Percentiles rank a stretch among this genome's conserved stretches.
Evolutionary conservation across 1,140 invertebrate genomes (phyloP).

Genomic region (Leptoteleia sp.): DNA sequence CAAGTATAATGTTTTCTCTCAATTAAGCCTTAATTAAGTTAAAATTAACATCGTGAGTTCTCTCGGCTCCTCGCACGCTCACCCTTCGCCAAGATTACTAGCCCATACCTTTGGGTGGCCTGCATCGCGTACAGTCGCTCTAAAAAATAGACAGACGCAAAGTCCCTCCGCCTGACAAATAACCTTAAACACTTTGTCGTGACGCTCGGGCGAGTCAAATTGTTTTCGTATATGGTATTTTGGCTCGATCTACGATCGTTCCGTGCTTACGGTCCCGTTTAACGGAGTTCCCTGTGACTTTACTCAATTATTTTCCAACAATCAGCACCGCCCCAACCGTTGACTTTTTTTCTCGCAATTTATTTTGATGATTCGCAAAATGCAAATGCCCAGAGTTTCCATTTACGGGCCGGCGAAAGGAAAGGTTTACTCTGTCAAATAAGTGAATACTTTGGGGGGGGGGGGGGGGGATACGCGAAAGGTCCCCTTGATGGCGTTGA

Average conservation of each 20-base stretch:
- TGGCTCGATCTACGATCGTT: background rate
- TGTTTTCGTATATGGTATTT: conserved; percentile 26
- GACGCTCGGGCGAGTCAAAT: conserved; percentile 31
- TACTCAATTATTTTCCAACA: too few species aligned
- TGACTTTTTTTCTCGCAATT: too few species aligned
- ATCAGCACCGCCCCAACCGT: too few species aligned
- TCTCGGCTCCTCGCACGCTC: conserved; percentile 69
- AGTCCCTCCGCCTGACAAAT: conserved; percentile 53
- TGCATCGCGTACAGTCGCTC: conserved; percentile 74
- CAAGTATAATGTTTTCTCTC: conserved; percentile 82
- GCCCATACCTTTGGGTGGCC: conserved; percentile 79
- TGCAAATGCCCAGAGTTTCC: too few species aligned
- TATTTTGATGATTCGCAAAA: too few species aligned
- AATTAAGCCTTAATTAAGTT: conserved; percentile 83
- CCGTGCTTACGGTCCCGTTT: too few species aligned
- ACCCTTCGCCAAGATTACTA: conserved; percentile 74
- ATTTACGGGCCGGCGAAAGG: too few species aligned
- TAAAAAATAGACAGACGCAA: conserved; percentile 68
- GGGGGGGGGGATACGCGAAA: too few species aligned
- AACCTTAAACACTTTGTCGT: conserved; percentile 55
- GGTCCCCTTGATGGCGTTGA: too few species aligned
- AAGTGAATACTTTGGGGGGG: too few species aligned
- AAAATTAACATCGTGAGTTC: conserved; percentile 82
- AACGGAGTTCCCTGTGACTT: too few species aligned
- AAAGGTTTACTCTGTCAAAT: too few species aligned